Conservation (phyloP, 2,113 vertebrate genomes). For the Crotalus horridus region DNA sequence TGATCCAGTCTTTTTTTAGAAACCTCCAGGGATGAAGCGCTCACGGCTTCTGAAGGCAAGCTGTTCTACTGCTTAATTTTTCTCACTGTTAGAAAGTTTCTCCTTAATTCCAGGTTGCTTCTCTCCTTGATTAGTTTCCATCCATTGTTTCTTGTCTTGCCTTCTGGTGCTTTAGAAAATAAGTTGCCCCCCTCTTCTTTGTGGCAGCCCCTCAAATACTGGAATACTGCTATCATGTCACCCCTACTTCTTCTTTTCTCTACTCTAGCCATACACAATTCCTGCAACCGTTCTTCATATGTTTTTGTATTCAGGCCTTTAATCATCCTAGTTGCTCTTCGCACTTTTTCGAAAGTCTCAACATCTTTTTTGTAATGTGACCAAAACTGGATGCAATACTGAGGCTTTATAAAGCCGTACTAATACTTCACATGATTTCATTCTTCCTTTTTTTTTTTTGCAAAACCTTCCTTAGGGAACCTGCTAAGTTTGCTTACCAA, state of each 20-base stretch:
- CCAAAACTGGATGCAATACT: not conserved
- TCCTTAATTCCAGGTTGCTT: not conserved
- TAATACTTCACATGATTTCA: not conserved
- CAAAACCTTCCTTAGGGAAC: not conserved
- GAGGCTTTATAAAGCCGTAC: not conserved
- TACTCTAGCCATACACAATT: not conserved
- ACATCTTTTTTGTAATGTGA: not conserved
- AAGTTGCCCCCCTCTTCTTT: not conserved
- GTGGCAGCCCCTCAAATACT: not conserved
- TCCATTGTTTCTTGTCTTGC: not conserved
- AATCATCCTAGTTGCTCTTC: not conserved
- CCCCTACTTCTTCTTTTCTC: not conserved
- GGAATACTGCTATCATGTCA: not conserved
- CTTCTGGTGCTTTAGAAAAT: not conserved
- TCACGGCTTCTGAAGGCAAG: not conserved
- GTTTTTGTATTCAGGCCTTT: not conserved
- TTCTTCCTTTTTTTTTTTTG: not conserved
- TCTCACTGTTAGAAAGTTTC: not conserved
- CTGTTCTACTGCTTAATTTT: not conserved
- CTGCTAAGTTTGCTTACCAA: not conserved
- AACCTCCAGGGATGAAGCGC: not conserved
- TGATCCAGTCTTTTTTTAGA: not conserved
- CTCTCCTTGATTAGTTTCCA: not conserved
- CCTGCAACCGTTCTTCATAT: not conserved
- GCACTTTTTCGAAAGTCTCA: not conserved